Evolutionary conservation across 2,888 invertebrate species (phyloP).

Genomic region (Diaperis boleti): DNA sequence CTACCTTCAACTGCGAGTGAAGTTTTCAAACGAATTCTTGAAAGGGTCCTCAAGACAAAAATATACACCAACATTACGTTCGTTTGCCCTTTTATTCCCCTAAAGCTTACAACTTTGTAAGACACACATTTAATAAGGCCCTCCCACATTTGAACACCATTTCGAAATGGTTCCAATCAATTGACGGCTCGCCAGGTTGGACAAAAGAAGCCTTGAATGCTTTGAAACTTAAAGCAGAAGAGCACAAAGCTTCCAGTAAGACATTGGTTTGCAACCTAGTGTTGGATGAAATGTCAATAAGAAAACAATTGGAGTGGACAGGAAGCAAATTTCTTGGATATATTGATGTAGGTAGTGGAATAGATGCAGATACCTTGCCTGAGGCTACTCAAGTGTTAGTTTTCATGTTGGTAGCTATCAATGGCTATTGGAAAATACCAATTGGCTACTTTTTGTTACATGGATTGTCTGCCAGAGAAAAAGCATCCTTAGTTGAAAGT

Average conservation of each 20-base stretch:
- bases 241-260: not conserved
- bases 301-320: not conserved
- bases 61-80: constrained; percentile 36
- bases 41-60: constrained; percentile 14
- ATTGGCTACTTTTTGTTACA: not conserved
- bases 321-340: not conserved
- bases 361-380: not conserved
- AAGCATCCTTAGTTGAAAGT: not conserved
- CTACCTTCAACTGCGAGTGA: too few relatives aligned
- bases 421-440: not conserved
- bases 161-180: constrained; percentile 43
- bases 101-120: constrained; percentile 42
- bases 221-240: constrained; percentile 17
- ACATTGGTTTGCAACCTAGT: not conserved
- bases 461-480: not conserved
- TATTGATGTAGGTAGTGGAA: not conserved
- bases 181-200: constrained; percentile 48
- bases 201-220: constrained; percentile 46
- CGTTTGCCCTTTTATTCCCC: constrained; percentile 47
- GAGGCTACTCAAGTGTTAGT: not conserved
- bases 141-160: constrained; percentile 42
- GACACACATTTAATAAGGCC: constrained; percentile 36
- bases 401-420: not conserved
- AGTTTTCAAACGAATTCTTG: too few relatives aligned
- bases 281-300: not conserved